Base-by-base conservation (phyloP, 2,888 invertebrate species). In the Dascillus cervinus region DNA sequence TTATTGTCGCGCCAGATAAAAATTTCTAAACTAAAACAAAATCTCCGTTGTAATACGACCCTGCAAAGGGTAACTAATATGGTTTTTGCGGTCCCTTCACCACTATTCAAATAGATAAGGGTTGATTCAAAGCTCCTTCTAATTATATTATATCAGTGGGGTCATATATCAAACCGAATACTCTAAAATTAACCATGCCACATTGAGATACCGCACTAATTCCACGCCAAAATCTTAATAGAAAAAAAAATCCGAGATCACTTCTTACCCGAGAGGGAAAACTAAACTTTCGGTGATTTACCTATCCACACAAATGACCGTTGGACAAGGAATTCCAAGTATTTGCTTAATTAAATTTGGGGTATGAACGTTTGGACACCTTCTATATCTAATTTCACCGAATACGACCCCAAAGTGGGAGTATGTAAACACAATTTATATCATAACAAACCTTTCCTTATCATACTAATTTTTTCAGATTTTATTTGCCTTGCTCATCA, bases 51-150 rank as follows among this genome's bases (percentile, higher is more conserved):
- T 50, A 60, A 60, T 55, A 50, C 46, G 53, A 56, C 51, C 56
- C 52, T 47, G 53, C 55, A 60, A 61, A 60, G 62, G 60, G 59
- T 60, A 61, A 61, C 59, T 61, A 60, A 61, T 61, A 59, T 53
- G 58, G 58, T 63, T 63, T 63, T 62, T 62, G 62, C 62, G 53
- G 56, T 54, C 61, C 59, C 58, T 59, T 55, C 56, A 44, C 58
- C 56, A 61, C 62, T 61, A 63, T 60, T 62, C 62, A 62, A 60
- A 62, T 61, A 63, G 62, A 63, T 62, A 62, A 62, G 61, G 62
- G 62, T 58, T 55, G 56, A 60, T 57, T 56, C 60, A 59, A 58
- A 61, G 59, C 61, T 61, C 55, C 55, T 58, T 57, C 61, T 63
- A 63, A 62, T 63, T 62, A 62, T 62, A 62, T 62, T 63, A 62